Evolutionary conservation across 2,888 invertebrate genomes (phyloP).

Genomic region (Ferrisia virgata): DNA sequence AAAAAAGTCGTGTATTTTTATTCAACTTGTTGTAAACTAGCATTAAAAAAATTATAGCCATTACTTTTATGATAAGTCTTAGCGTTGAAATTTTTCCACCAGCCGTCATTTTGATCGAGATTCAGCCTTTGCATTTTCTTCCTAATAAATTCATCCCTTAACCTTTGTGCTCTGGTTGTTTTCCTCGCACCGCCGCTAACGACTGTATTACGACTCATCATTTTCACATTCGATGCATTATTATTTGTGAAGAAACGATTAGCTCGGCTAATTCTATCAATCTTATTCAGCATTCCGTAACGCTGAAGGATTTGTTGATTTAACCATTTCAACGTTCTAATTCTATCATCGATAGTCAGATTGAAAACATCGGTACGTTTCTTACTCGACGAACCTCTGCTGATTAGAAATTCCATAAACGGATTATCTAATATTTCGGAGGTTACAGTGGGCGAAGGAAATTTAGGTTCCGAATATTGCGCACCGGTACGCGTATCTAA

Average conservation of each 20-base stretch:
- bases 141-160: not conserved
- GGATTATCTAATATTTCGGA: not conserved
- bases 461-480: not conserved
- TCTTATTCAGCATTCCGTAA: not conserved
- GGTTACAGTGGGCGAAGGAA: not conserved
- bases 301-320: not conserved
- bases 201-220: not conserved
- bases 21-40: not conserved
- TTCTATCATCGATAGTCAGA: not conserved
- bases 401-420: not conserved
- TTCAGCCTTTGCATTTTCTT: not conserved
- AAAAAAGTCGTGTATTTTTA: not conserved
- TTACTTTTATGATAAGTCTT: not conserved
- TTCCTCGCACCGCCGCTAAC: not conserved
- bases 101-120: conserved; percentile 3
- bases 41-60: not conserved
- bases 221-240: not conserved
- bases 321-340: conserved; percentile 12
- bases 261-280: not conserved
- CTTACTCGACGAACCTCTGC: not conserved
- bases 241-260: not conserved
- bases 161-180: not conserved
- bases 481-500: not conserved
- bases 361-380: not conserved
- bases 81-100: conserved; percentile 19